Conservation (phyloP, 2,113 vertebrate species). For the Turdus rufiventris region DNA sequence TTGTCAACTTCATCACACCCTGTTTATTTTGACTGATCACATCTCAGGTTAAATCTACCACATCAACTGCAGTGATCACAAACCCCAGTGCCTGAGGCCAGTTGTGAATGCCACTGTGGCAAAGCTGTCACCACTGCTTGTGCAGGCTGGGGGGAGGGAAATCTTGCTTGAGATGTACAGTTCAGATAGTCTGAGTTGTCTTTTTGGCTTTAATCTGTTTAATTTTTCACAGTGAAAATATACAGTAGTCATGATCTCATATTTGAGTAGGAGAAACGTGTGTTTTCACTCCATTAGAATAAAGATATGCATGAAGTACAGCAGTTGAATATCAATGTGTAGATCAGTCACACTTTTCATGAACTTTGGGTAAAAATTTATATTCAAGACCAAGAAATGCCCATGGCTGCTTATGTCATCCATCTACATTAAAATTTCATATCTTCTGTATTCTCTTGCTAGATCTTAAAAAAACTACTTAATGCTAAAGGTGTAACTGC, state of each 20-base stretch:
- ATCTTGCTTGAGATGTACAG: background rate
- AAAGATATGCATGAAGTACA: background rate
- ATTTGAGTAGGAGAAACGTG: background rate
- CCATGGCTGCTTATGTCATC: background rate
- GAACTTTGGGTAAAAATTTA: background rate
- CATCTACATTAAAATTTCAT: background rate
- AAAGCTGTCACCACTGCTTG: constrained; percentile 8
- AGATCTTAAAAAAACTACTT: background rate
- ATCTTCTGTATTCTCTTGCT: background rate
- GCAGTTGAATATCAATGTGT: background rate
- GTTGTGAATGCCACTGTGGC: background rate
- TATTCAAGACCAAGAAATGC: background rate
- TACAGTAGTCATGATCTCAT: background rate
- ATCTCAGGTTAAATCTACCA: constrained; percentile 9
- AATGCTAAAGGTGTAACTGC: background rate
- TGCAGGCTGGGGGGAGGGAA: background rate
- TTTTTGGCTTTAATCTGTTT: background rate
- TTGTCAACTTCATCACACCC: background rate
- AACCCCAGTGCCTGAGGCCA: background rate
- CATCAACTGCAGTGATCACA: background rate
- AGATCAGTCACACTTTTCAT: background rate
- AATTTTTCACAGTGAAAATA: background rate
- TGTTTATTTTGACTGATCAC: constrained; percentile 1
- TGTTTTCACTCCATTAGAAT: background rate
- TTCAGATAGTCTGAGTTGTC: background rate